Evolutionary conservation across 2,888 invertebrate genomes (phyloP).

Genomic region (Tachina fera): DNA sequence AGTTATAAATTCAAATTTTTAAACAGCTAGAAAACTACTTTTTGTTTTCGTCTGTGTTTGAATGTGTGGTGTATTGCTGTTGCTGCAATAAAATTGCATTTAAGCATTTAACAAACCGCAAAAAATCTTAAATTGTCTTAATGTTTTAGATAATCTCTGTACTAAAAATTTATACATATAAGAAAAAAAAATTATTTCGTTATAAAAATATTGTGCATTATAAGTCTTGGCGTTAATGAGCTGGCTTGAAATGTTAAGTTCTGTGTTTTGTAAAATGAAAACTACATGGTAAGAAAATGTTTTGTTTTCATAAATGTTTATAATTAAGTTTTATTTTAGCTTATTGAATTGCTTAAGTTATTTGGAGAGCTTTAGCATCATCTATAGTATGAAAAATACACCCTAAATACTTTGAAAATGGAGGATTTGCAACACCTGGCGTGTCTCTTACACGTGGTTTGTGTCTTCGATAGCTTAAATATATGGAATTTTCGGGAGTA

Average conservation of each 20-base stretch:
- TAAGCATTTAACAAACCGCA: conserved; percentile 31
- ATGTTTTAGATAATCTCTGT: conserved; percentile 50
- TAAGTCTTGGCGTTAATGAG: conserved; percentile 30
- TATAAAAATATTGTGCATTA: background rate
- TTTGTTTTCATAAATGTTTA: too few species aligned
- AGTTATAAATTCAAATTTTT: conserved; percentile 60
- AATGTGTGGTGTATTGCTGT: background rate
- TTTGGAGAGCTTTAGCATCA: too few species aligned
- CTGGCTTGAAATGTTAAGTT: conserved; percentile 18
- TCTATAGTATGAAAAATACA: too few species aligned
- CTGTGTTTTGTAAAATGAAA: background rate
- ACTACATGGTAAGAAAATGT: too few species aligned
- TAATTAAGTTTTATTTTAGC: background rate
- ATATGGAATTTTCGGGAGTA: too few species aligned
- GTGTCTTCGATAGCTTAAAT: too few species aligned
- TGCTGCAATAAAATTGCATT: conserved; percentile 46
- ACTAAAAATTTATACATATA: conserved; percentile 10
- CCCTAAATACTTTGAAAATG: too few species aligned
- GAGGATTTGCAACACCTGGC: too few species aligned
- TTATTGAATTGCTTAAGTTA: too few species aligned
- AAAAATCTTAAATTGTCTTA: conserved; percentile 51
- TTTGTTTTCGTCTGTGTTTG: background rate
- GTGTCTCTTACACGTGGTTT: too few species aligned
- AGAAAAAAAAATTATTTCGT: background rate
- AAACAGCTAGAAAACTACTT: conserved; percentile 53